Conservation (phyloP, 53 echinoderm and acorn worm species). For the Temnopleurus reevesii region DNA sequence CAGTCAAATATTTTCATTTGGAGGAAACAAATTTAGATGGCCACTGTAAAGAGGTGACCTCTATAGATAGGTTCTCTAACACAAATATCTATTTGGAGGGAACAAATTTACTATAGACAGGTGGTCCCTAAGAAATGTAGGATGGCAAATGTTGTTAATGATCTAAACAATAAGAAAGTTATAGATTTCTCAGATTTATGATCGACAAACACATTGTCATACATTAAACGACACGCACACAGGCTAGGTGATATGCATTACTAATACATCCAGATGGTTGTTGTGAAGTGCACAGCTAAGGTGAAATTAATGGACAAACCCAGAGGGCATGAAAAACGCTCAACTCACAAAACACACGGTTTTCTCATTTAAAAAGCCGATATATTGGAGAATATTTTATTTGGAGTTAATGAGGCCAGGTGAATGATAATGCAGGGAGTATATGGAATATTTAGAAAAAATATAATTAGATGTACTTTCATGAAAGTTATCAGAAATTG, state of each 20-base stretch:
- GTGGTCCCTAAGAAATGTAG: background rate
- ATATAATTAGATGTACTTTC: background rate
- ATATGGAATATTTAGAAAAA: background rate
- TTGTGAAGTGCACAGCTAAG: background rate
- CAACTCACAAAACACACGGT: conserved; percentile 18
- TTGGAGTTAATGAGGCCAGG: background rate
- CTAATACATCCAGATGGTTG: background rate
- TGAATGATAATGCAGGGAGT: background rate
- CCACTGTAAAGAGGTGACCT: too few species aligned
- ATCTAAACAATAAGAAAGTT: background rate
- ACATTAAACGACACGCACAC: background rate
- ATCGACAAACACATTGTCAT: background rate
- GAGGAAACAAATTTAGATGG: too few species aligned
- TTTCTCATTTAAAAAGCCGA: conserved; percentile 29
- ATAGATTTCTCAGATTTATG: too few species aligned
- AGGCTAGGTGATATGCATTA: background rate
- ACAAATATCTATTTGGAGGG: too few species aligned
- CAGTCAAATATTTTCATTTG: too few species aligned
- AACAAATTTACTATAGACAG: background rate
- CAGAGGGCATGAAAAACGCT: background rate
- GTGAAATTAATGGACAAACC: background rate
- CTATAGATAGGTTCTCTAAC: too few species aligned
- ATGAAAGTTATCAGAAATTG: conserved; percentile 3
- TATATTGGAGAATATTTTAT: conserved; percentile 13
- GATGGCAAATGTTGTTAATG: background rate